Percentiles rank a stretch among this genome's conserved stretches.
Evolutionary conservation across 2,113 vertebrate genomes (phyloP).

Genomic region (Notarius quadriscutis): DNA sequence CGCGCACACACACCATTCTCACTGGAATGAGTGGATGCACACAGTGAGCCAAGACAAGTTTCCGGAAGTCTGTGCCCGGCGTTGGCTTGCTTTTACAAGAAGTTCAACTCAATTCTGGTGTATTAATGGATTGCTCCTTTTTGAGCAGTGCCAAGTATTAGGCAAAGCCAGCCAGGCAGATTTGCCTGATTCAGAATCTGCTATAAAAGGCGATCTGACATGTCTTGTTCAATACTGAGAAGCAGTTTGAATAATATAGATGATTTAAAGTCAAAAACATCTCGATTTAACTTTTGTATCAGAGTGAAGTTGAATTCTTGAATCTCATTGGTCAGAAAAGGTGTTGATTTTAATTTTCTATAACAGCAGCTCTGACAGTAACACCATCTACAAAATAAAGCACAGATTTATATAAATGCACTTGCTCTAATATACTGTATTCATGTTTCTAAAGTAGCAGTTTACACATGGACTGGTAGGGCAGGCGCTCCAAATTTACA

Average conservation of each 20-base stretch:
- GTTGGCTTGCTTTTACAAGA: constrained; percentile 29
- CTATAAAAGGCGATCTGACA: neutral
- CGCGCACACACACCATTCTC: constrained; percentile 37
- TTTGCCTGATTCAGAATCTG: constrained; percentile 1
- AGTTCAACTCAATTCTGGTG: constrained; percentile 33
- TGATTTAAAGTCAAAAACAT: neutral
- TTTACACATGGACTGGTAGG: neutral
- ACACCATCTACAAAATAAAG: neutral
- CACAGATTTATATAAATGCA: neutral
- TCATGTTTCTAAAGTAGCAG: neutral
- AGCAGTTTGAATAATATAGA: neutral
- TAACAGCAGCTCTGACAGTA: neutral
- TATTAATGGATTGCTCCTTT: constrained; percentile 2
- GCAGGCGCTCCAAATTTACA: neutral
- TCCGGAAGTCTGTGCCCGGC: constrained; percentile 36
- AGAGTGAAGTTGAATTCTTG: neutral
- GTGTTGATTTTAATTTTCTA: neutral
- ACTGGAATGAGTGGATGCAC: constrained; percentile 51
- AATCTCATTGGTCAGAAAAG: neutral
- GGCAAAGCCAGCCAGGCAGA: neutral
- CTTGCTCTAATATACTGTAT: neutral
- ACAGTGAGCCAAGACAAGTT: constrained; percentile 46
- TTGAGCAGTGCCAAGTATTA: neutral
- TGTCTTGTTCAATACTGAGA: neutral
- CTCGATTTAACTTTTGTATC: neutral